Conservation (phyloP, 2,888 invertebrate genomes). For the Dryadula phaetusa region DNA sequence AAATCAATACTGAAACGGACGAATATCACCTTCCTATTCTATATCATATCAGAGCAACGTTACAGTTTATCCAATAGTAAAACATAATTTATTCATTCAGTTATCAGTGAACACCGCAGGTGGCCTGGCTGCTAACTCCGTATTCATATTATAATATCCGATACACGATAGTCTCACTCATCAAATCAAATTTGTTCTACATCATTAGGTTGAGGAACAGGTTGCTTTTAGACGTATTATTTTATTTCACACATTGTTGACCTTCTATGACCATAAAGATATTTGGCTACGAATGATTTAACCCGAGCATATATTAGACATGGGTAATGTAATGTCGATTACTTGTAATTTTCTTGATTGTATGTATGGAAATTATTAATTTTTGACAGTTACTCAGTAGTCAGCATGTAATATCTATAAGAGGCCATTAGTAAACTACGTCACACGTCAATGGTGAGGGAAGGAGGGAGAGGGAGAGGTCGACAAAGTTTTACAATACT, state of each 20-base stretch:
- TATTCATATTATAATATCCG: conserved; percentile 8
- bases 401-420: no score
- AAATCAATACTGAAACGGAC: no score
- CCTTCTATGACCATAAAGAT: conserved; percentile 33
- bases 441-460: no score
- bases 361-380: conserved; percentile 4
- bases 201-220: conserved; percentile 38
- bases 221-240: conserved; percentile 29
- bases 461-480: no score
- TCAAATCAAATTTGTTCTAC: conserved; percentile 41
- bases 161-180: conserved; percentile 21
- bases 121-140: conserved; percentile 17
- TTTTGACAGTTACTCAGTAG: neutral
- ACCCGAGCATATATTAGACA: conserved; percentile 54
- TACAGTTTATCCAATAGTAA: neutral
- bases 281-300: conserved; percentile 39
- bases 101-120: conserved; percentile 6
- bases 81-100: conserved; percentile 7
- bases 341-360: conserved; percentile 23
- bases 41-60: no score
- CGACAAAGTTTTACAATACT: no score
- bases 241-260: conserved; percentile 40
- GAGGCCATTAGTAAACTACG: no score
- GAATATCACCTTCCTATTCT: no score
- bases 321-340: conserved; percentile 61